phyloP scores from a whole-genome alignment of 2,888 invertebrate species.

The Gryllus longicercus region DNA sequence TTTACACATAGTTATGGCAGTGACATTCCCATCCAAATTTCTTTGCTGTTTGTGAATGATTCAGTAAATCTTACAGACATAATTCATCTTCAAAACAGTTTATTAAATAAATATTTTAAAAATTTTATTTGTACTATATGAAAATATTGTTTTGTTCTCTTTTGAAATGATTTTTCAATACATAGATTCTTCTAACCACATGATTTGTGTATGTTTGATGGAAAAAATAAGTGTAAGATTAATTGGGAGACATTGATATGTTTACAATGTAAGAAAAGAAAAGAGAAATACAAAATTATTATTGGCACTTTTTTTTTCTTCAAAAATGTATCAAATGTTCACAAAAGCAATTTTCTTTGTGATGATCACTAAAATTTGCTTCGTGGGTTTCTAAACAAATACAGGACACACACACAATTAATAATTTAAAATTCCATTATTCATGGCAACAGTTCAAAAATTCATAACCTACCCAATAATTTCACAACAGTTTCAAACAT shows the following conservation, averaged over 20 bases:
- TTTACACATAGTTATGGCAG: too few relatives aligned
- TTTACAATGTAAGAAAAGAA: conserved; percentile 1
- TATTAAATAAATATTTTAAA: conserved; percentile 17
- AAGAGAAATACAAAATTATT: not conserved
- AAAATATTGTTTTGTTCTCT: conserved; percentile 5
- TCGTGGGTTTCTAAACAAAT: not conserved
- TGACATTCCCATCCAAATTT: too few relatives aligned
- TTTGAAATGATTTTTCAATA: conserved; percentile 1
- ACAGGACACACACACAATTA: not conserved
- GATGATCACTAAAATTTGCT: not conserved
- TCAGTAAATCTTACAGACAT: too few relatives aligned
- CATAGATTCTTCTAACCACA: not conserved
- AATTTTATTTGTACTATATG: not conserved
- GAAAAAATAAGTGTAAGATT: not conserved
- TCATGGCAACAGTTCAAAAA: not conserved
- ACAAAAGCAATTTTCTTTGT: not conserved
- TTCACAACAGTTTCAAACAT: not conserved
- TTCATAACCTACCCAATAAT: conserved; percentile 4
- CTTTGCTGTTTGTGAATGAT: too few relatives aligned
- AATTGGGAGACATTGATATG: conserved; percentile 7
- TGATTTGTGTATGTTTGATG: not conserved
- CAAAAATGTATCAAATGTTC: not conserved
- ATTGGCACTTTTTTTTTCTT: not conserved
- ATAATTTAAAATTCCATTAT: not conserved
- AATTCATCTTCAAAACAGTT: not conserved